These are phyloP conservation scores for Thermophis baileyi DNA, from an alignment of 2,113 vertebrate species.

Conservation along the genomic window DNA sequence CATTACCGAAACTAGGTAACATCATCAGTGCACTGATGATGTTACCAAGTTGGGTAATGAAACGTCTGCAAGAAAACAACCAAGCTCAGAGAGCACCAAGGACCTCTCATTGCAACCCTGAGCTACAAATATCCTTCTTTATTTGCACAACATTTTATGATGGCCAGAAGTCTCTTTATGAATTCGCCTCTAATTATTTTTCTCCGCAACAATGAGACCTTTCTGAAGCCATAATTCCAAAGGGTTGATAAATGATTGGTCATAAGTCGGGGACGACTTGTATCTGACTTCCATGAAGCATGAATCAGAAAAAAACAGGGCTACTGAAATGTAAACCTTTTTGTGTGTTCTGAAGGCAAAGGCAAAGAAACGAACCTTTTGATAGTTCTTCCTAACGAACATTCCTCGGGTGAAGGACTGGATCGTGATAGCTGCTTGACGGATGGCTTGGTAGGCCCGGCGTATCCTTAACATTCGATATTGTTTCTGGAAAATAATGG, in stretches of 20 bases:
- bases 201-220: too few relatives aligned
- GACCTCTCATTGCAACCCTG: background rate
- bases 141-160: background rate
- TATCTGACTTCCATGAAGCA: background rate
- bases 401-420: constrained; percentile 85
- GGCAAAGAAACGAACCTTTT: constrained; percentile 68
- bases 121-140: background rate
- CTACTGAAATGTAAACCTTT: background rate
- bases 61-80: background rate
- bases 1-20: background rate
- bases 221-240: background rate
- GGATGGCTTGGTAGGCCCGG: constrained; percentile 68
- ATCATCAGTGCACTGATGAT: background rate
- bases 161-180: background rate
- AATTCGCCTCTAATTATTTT: too few relatives aligned
- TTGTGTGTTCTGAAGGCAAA: background rate
- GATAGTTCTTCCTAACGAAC: constrained; percentile 81
- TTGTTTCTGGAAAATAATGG: constrained; percentile 84
- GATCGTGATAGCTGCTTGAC: constrained; percentile 72
- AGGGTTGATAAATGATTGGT: background rate
- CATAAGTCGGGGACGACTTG: background rate
- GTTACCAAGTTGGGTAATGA: too few relatives aligned
- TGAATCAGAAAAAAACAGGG: too few relatives aligned
- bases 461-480: constrained; percentile 79
- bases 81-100: background rate